Base-by-base conservation (phyloP, 2,888 invertebrate species). In the Diachrysia chrysitis region DNA sequence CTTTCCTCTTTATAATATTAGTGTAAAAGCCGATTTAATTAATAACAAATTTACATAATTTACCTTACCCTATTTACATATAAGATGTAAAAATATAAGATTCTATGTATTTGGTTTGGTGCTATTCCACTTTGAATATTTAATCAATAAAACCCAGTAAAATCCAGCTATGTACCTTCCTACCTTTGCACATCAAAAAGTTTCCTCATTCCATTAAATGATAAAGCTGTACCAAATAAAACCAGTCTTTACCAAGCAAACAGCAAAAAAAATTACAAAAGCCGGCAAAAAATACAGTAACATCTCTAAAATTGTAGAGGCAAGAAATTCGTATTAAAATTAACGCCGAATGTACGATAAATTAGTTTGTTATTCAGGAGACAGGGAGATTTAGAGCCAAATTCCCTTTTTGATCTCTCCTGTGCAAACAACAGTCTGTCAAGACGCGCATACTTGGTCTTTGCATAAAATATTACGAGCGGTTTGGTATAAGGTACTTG, bases 381-480 rank as follows among this genome's bases (percentile, higher is more conserved):
- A 90, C 90, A 91, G 83, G 81, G 85, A 93, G 93, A 93, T 93
- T 94, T 92, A 89, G 89, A 89, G 91, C 86, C 93, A 93, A n/a
- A 93, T 94, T 93, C 93, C 91, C 91, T 91, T 93, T 92, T 92
- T 93, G 94, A 94, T 93, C 93, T 93, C 90, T 92, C 86, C 87
- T 81, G 87, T 85, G 88, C 90, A 92, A 93, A 93, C 93, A 93
- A 91, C 90, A 90, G 89, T 88, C 90, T 88, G 91, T 88, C 90
- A 89, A 85, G 85, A 83, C 78, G 88, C 87, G 88, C 85, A 87
- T 87, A 87, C 70, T 86, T 77, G 84, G 89, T 91, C 92, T 93
- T 93, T 93, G 93, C 93, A 93, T 94, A 93, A 94, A 92, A 92
- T 93, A 93, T 93, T 91, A 92, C 88, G 71, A 66, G 77, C 82